Evolutionary conservation across 2,113 vertebrate species (phyloP).

Genomic region (Neomonachus schauinslandi): DNA sequence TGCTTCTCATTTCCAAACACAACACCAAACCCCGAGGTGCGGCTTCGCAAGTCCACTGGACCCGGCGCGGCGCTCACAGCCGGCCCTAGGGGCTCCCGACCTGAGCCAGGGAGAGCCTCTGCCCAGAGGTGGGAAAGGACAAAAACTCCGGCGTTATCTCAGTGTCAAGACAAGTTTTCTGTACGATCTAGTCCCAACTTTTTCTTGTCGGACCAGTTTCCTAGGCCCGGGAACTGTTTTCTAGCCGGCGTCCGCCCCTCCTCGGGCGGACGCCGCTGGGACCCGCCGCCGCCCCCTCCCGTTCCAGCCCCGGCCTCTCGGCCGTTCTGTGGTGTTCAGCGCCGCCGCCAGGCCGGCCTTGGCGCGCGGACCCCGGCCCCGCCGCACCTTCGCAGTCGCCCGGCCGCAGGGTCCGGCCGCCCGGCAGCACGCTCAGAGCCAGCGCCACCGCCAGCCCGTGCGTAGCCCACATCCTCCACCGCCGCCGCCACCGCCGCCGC

Average conservation of each 20-base stretch:
- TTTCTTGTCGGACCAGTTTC: neutral
- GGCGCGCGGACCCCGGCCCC: neutral
- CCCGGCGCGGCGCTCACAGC: neutral
- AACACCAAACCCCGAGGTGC: neutral
- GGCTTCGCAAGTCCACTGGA: neutral
- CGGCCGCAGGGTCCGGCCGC: constrained; percentile 86
- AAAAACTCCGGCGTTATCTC: neutral
- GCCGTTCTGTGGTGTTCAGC: neutral
- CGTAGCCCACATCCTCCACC: constrained; percentile 87
- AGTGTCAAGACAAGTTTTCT: neutral
- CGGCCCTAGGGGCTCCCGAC: neutral
- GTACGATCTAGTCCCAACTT: neutral
- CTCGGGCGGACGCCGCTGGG: neutral
- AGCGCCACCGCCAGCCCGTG: constrained; percentile 90
- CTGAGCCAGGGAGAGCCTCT: neutral
- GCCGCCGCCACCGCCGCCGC: constrained; percentile 9
- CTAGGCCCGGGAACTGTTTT: neutral
- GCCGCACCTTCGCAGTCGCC: constrained; percentile 95
- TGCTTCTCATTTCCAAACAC: neutral
- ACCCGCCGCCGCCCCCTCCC: neutral
- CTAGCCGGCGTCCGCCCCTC: neutral
- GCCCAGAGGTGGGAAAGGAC: neutral
- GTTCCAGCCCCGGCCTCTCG: neutral
- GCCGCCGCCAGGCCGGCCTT: neutral
- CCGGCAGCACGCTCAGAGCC: constrained; percentile 87